These are phyloP conservation scores for Bostrychus sinensis DNA, from an alignment of 2,113 vertebrate genomes.

Conservation along the genomic window DNA sequence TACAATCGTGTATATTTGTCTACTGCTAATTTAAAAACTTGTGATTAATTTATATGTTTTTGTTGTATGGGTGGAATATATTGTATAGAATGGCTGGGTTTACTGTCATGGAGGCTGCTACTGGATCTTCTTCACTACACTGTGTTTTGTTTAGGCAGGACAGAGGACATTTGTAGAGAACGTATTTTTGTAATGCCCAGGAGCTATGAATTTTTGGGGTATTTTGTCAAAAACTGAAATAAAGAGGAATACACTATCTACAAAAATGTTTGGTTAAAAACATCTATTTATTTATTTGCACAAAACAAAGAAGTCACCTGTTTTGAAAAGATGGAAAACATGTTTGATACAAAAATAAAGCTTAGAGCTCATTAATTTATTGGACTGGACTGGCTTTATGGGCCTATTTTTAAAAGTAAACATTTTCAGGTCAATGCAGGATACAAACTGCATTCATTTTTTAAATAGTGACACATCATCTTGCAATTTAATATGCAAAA, in stretches of 20 bases:
- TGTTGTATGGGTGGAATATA: slow-evolving; percentile 82
- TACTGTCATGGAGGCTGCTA: slow-evolving; percentile 85
- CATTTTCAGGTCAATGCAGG: no score
- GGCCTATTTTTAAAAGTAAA: no score
- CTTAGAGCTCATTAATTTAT: not conserved
- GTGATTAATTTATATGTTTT: slow-evolving; percentile 96
- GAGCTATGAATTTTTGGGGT: slow-evolving; percentile 96
- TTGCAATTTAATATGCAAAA: not conserved
- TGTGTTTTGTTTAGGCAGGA: slow-evolving; percentile 86
- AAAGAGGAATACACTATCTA: slow-evolving; percentile 92
- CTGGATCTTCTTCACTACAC: slow-evolving; percentile 84
- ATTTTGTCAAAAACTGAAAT: slow-evolving; percentile 99
- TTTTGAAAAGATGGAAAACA: not conserved
- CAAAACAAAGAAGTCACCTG: not conserved
- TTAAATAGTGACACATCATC: not conserved
- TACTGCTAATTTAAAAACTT: slow-evolving; percentile 94
- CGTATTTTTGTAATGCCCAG: slow-evolving; percentile 99
- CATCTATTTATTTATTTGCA: not conserved
- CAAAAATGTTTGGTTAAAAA: not conserved
- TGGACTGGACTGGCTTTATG: no score
- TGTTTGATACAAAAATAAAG: not conserved
- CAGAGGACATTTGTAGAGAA: slow-evolving; percentile 92
- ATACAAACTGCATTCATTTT: not conserved
- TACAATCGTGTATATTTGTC: slow-evolving; percentile 92
- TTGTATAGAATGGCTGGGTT: slow-evolving; percentile 77